Conservation (phyloP, 2,797 vertebrate genomes). For the Mus caroli region DNA sequence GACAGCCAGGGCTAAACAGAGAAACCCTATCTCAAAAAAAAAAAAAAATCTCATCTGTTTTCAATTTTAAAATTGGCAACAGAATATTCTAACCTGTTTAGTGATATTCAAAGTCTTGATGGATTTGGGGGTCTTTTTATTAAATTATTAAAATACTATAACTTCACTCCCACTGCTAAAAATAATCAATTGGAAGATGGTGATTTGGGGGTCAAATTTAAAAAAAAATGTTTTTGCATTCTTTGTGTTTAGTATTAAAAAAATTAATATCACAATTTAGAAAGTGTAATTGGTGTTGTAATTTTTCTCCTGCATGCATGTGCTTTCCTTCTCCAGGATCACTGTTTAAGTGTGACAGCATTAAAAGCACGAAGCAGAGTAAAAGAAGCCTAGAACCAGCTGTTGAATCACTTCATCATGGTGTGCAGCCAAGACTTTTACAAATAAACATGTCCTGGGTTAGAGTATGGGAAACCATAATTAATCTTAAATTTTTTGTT, state of each 20-base stretch:
- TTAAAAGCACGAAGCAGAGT: constrained; percentile 63
- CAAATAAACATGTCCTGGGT: constrained; percentile 46
- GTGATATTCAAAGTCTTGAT: constrained; percentile 47
- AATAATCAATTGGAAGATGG: constrained; percentile 25
- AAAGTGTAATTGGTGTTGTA: constrained; percentile 37
- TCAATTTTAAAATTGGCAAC: constrained; percentile 57
- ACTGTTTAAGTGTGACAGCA: constrained; percentile 44
- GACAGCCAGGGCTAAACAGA: no score
- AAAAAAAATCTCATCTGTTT: constrained; percentile 65
- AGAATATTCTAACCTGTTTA: constrained; percentile 67
- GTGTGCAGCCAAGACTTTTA: constrained; percentile 37
- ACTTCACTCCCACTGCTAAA: constrained; percentile 43
- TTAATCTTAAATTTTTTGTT: constrained; percentile 56
- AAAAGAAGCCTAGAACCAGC: constrained; percentile 52
- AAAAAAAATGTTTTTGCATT: constrained; percentile 20
- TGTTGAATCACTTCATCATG: constrained; percentile 38
- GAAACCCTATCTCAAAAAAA: no score
- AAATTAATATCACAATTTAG: constrained; percentile 51
- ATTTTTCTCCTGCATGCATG: not conserved
- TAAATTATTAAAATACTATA: constrained; percentile 69
- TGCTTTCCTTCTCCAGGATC: constrained; percentile 31
- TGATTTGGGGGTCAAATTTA: constrained; percentile 48
- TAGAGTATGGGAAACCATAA: constrained; percentile 13
- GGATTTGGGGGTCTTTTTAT: constrained; percentile 41
- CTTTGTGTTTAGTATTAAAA: constrained; percentile 48